phyloP scores from a whole-genome alignment of 92 coral and sea anemone species.

The Zoanthus sansibaricus region DNA sequence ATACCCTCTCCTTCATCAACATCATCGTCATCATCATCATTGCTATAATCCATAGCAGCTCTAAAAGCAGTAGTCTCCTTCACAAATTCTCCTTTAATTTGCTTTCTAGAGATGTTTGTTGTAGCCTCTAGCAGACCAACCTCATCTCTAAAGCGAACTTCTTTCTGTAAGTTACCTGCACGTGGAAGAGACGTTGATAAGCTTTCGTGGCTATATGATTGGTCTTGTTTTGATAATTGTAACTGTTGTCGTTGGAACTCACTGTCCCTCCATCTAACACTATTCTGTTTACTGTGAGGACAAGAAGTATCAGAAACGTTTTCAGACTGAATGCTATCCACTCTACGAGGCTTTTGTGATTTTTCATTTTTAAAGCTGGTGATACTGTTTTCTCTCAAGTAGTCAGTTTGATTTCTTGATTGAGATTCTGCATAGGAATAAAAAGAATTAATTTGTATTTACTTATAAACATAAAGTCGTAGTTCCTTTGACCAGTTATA shows the following conservation, averaged over 20 bases:
- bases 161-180: constrained; percentile 50
- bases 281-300: constrained; percentile 16
- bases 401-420: constrained; percentile 12
- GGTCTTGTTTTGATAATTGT: not conserved
- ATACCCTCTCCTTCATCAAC: constrained; percentile 9
- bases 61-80: constrained; percentile 86
- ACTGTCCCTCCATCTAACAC: not conserved
- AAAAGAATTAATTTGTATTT: not conserved
- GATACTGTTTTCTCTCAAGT: not conserved
- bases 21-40: constrained; percentile 55
- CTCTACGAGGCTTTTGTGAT: not conserved
- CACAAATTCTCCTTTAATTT: constrained; percentile 74
- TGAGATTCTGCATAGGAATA: constrained; percentile 5
- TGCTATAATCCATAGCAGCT: constrained; percentile 89
- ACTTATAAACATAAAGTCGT: too few relatives aligned
- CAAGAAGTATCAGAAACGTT: constrained; percentile 25
- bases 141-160: constrained; percentile 65
- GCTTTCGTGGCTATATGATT: not conserved
- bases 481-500: too few relatives aligned
- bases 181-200: constrained; percentile 15
- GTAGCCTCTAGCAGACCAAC: not conserved
- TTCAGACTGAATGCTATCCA: not conserved
- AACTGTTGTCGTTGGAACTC: not conserved
- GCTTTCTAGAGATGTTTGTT: constrained; percentile 15
- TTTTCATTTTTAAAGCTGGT: constrained; percentile 21